A percentile compares a stretch with the other conserved stretches of the same genome.
These are phyloP conservation scores for Knipowitschia caucasica DNA, from an alignment of 2,797 vertebrate genomes.

Conservation along the genomic window DNA sequence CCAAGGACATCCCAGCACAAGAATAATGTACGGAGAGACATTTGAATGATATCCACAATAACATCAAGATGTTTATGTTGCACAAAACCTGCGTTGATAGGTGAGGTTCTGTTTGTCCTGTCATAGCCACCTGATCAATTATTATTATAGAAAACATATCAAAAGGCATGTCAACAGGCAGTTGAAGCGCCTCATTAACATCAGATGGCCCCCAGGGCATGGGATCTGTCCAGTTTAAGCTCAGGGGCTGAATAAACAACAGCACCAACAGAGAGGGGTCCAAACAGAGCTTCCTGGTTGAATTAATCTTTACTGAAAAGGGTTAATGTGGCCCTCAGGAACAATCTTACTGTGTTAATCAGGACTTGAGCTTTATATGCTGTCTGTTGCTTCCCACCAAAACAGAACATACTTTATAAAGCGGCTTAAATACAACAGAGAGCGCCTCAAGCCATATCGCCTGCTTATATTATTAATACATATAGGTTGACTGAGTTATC, in stretches of 20 bases:
- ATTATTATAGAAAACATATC: slow-evolving; percentile 47
- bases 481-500: slow-evolving; percentile 24
- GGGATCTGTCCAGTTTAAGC: slow-evolving; percentile 16
- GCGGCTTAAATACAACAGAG: slow-evolving; percentile 24
- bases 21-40: slow-evolving; percentile 19
- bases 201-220: slow-evolving; percentile 39
- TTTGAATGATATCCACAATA: neutral
- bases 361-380: slow-evolving; percentile 32
- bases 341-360: slow-evolving; percentile 39
- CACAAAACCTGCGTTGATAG: slow-evolving; percentile 2
- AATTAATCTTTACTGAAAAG: slow-evolving; percentile 15
- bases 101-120: slow-evolving; percentile 34
- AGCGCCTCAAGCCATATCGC: slow-evolving; percentile 15
- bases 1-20: slow-evolving; percentile 44
- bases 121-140: slow-evolving; percentile 39
- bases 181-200: slow-evolving; percentile 35
- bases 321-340: slow-evolving; percentile 17
- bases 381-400: slow-evolving; percentile 30
- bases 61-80: neutral
- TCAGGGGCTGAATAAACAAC: slow-evolving; percentile 16
- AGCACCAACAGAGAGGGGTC: slow-evolving; percentile 11
- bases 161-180: slow-evolving; percentile 44
- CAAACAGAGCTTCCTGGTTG: slow-evolving; percentile 10
- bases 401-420: slow-evolving; percentile 17
- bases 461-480: too few species aligned